Evolutionary conservation across 64 coral and sea anemone species (phyloP), one percentile per base, ranked within the genome.

Genomic region (Montipora foliosa): DNA sequence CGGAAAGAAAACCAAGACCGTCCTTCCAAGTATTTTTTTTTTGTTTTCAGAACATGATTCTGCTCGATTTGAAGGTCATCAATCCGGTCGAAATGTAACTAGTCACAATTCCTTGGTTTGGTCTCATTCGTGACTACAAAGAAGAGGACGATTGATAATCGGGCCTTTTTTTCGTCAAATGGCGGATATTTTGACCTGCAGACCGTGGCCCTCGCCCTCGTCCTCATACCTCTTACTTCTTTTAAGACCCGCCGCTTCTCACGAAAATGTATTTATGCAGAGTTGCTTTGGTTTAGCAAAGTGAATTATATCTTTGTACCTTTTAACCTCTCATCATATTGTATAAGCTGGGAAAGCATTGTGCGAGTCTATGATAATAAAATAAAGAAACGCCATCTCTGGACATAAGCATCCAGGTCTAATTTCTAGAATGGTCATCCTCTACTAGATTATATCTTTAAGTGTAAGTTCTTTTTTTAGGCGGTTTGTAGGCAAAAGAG

Each of bases 181-280:
- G 3, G 53, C 53, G 53, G 11, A 57, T 57, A 57, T 57, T 57
- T 57, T 57, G 14, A 16, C 16, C 37, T 37, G 37, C 8, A 17
- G 66, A 47, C 29, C 17, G 19, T 15, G 16, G 71, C 17, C 82
- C 67, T 47, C 15, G 45, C 82, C 44, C 71, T 37, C 22, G 16
- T 19, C 29, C 67, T 11, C 19, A 72, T 86, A 47, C 82, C 82
- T 22, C 71, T 37, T 37, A 37, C 37, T 5, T 0, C 47, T 29
- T 86, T 86, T 86, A 44, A 49, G 62, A 4, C 5, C 64, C 22
- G 46, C 82, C 82, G 82, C 82, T 48, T 50, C 62, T 72, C 82
- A 71, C 62, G 82, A 71, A 71, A 85, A 71, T 20, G 21, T 19
- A 11, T 44, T 71, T 5, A 49, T 64, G 61, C 15, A 11, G 15